Evolutionary conservation across 2,888 invertebrate genomes (phyloP), one percentile per base, ranked within the genome.

Genomic region (Drosophila robusta): DNA sequence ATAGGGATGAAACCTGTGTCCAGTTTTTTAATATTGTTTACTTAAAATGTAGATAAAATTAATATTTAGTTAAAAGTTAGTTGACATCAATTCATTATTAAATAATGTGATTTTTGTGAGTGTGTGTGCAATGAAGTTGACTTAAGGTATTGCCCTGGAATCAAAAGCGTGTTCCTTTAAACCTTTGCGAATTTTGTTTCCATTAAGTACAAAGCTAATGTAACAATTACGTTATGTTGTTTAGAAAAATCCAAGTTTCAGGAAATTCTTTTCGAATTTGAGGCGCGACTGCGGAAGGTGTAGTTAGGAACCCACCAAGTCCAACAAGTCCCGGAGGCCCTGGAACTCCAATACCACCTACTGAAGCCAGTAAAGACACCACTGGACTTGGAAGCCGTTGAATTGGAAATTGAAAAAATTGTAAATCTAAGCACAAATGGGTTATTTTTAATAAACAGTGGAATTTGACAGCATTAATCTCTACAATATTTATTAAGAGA

Each of bases 161-260:
- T 38, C 8, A 0, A 16, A 26, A 39, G 42, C 46, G 46, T 32
- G 45, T 22, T 5, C 41, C 36, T 29, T n/a, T 32, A 9, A 14
- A 18, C 14, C 36, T 22, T 7, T 36, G 5, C 2, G n/a, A n/a
- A n/a, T n/a, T n/a, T n/a, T n/a, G n/a, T n/a, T n/a, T n/a, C n/a
- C n/a, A 18, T 32, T 32, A 32, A 32, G 3, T 12, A 50, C 5
- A 32, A 49, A 18, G 11, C 32, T 32, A 34, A 46, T 24, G 4
- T 4, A 34, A 32, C 2, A 55, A 41, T 66, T 76, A 79, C 79
- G 64, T 80, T 46, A 65, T 65, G n/a, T 51, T 93, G 70, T 93
- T 93, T 78, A 93, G 90, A 90, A 93, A 93, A 86, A 94, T 93
- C 95, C 95, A 95, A 70, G 94, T 95, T 93, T 95, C 95, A 49